Conservation (phyloP, 2,888 invertebrate genomes). For the Stenolophus ochropezus region DNA sequence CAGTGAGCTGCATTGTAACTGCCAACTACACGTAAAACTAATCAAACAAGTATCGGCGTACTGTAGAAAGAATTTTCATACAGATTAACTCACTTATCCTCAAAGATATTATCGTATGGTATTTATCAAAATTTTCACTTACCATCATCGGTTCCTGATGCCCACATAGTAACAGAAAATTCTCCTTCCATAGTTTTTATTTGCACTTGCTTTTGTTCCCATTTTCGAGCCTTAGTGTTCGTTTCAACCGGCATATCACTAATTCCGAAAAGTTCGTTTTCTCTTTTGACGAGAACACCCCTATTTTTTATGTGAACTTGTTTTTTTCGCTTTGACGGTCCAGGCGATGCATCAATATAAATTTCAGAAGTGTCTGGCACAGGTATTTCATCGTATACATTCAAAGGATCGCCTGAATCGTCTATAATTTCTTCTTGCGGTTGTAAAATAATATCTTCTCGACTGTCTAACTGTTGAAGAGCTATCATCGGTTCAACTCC, state of each 20-base stretch:
- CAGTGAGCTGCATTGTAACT: slow-evolving; percentile 4
- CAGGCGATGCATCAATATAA: slow-evolving; percentile 80
- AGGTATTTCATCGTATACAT: slow-evolving; percentile 81
- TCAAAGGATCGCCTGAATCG: slow-evolving; percentile 81
- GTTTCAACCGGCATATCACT: slow-evolving; percentile 71
- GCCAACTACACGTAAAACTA: slow-evolving; percentile 24
- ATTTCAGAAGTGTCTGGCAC: slow-evolving; percentile 83
- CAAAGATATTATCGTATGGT: background rate
- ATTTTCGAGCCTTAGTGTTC: slow-evolving; percentile 81
- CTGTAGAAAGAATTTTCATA: background rate
- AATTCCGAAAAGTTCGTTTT: slow-evolving; percentile 68
- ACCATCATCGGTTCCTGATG: slow-evolving; percentile 93
- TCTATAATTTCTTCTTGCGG: slow-evolving; percentile 87
- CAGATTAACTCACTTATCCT: background rate
- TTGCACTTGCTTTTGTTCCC: slow-evolving; percentile 98
- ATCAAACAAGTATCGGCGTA: slow-evolving; percentile 21
- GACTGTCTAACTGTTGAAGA: slow-evolving; percentile 79
- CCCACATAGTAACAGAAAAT: slow-evolving; percentile 98
- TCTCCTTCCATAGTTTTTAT: slow-evolving; percentile 98
- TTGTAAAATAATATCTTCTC: slow-evolving; percentile 84
- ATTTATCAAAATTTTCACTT: slow-evolving; percentile 70
- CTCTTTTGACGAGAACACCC: slow-evolving; percentile 63
- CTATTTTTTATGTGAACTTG: slow-evolving; percentile 60
- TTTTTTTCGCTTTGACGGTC: slow-evolving; percentile 74
- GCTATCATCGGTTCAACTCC: slow-evolving; percentile 81